These are phyloP conservation scores for Stomatorhinus walkeri DNA, from an alignment of 2,797 vertebrate genomes.

Conservation along the genomic window DNA sequence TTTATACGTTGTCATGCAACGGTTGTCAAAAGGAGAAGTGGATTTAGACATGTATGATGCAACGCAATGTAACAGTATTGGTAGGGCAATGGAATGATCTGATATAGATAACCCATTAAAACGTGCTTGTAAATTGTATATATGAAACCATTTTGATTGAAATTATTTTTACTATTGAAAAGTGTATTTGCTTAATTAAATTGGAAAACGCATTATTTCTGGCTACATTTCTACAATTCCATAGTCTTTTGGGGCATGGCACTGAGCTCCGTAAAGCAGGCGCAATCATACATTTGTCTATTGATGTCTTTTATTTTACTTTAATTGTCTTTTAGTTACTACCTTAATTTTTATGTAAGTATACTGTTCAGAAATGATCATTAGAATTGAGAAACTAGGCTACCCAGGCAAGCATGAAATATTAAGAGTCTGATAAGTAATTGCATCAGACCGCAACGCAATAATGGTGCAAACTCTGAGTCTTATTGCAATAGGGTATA, in stretches of 20 bases:
- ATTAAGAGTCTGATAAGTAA: constrained; percentile 21
- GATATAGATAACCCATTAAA: constrained; percentile 60
- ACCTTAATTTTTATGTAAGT: background rate
- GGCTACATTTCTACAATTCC: background rate
- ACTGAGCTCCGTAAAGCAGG: background rate
- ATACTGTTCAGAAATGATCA: background rate
- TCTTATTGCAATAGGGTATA: constrained; percentile 4
- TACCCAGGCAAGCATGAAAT: constrained; percentile 6
- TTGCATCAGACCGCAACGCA: constrained; percentile 22
- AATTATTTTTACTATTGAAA: constrained; percentile 60
- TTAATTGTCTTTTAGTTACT: background rate
- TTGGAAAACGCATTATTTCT: constrained; percentile 2
- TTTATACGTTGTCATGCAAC: constrained; percentile 58
- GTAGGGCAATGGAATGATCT: constrained; percentile 71
- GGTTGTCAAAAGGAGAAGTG: constrained; percentile 70
- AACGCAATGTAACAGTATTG: constrained; percentile 75
- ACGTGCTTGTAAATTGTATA: constrained; percentile 53
- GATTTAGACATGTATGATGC: constrained; percentile 76
- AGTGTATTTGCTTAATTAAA: constrained; percentile 65
- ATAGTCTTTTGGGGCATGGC: background rate
- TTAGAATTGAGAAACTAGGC: background rate
- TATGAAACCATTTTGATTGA: constrained; percentile 65
- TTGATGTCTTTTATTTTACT: constrained; percentile 3
- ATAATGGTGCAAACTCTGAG: constrained; percentile 14
- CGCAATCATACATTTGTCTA: background rate